A percentile compares a stretch with the other conserved stretches of the same genome.
phyloP scores from a whole-genome alignment of 2,888 invertebrate species.

The Drepana falcataria region DNA sequence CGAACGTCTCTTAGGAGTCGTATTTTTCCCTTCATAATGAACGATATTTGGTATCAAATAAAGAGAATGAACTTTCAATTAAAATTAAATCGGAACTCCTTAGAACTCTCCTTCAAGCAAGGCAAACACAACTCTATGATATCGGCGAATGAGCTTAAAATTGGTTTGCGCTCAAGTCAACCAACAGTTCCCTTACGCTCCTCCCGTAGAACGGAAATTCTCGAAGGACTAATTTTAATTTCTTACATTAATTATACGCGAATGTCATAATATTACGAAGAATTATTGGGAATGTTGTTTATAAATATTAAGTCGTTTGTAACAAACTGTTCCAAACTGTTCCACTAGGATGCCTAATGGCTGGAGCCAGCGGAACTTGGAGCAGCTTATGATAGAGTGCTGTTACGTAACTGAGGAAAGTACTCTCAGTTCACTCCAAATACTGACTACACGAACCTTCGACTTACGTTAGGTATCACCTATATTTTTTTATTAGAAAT shows the following conservation, averaged over 20 bases:
- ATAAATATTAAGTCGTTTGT: slow-evolving; percentile 3
- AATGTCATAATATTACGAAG: slow-evolving; percentile 18
- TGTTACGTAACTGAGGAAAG: too few relatives aligned
- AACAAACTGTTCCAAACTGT: not conserved
- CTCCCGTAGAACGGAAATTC: slow-evolving; percentile 7
- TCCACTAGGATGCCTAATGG: too few relatives aligned
- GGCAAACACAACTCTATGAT: not conserved
- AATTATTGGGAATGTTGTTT: not conserved
- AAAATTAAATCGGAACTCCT: slow-evolving; percentile 14
- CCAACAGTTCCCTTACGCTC: slow-evolving; percentile 6
- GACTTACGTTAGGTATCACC: too few relatives aligned
- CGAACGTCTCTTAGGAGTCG: slow-evolving; percentile 4
- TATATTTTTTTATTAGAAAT: too few relatives aligned
- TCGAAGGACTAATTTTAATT: slow-evolving; percentile 19
- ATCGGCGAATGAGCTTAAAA: not conserved
- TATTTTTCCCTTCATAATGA: slow-evolving; percentile 20
- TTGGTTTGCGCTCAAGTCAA: slow-evolving; percentile 2
- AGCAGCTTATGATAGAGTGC: not conserved
- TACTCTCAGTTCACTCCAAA: too few relatives aligned
- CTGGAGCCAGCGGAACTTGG: not conserved
- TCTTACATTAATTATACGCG: slow-evolving; percentile 25
- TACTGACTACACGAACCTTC: too few relatives aligned
- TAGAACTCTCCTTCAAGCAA: not conserved
- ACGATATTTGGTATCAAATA: slow-evolving; percentile 28
- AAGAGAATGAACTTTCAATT: slow-evolving; percentile 32